Evolutionary conservation across 1,140 invertebrate species (phyloP), one percentile per base, ranked within the genome.

Genomic region (Tetranychus cinnabarinus): DNA sequence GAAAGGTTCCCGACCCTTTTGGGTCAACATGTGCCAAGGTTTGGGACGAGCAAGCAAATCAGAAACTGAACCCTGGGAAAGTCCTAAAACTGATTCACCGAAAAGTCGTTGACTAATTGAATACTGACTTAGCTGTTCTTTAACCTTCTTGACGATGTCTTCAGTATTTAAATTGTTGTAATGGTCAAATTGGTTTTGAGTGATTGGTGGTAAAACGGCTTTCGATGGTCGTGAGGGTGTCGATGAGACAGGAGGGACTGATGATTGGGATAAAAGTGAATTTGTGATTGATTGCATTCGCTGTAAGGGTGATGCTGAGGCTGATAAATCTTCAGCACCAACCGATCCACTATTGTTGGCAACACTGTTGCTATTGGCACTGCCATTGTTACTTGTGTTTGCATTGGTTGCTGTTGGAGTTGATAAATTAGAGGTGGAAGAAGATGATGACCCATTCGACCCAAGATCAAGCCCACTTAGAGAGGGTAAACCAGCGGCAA

Each of bases 91-190:
- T 2, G 86, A 90, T 72, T 98, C 95, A 31, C 95, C 96, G 71
- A 99, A 98, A 55, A 98, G 75, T 62, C 95, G 79, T 74, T 99
- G 96, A 63, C 91, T 97, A 68, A 98, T 97, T 59, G 91, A 97
- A 76, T 96, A 97, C 73, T 97, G 90, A 67, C 87, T 93, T 50
- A 99, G 76, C 65, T 92, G 88, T 73, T 98, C 93, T 74, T 97
- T 97, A 3, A 99, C 81, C 77, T 83, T 86, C 66, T 91, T 85
- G 35, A 98, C 95, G 65, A 98, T 90, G 64, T 97, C 91, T 75
- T 98, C 93, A 0, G 95, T 99, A 71, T 97, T 96, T 54, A 98
- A 79, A 72, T 92, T 92, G 70, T 93, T 89, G 76, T 95, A 98
- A 72, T 90, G 82, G 73, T 98, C 93, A 73, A 98, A 97, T 70